Conservation (phyloP, 2,113 vertebrate species). For the Alectura lathami region DNA sequence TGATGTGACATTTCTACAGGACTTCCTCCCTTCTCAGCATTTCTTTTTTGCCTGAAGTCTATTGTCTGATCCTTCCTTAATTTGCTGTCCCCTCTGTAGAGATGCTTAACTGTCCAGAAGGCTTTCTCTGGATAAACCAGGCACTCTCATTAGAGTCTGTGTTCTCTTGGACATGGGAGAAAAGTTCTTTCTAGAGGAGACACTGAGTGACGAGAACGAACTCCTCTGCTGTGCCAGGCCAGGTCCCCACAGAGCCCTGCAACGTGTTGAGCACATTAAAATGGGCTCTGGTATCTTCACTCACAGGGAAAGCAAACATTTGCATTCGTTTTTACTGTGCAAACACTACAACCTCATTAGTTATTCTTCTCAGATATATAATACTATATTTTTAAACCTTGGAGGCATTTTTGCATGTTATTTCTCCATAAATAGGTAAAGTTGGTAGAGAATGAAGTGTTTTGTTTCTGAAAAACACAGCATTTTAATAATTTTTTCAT, state of each 20-base stretch:
- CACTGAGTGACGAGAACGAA: background rate
- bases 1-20: background rate
- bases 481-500: constrained; percentile 4
- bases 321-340: constrained; percentile 27
- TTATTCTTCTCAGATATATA: constrained; percentile 45
- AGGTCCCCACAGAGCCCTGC: background rate
- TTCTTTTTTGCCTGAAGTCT: background rate
- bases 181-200: background rate
- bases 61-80: fast-evolving
- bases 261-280: background rate
- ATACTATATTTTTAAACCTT: background rate
- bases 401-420: background rate
- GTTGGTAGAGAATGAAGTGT: constrained; percentile 26
- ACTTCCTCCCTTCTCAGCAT: background rate
- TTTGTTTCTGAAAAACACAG: constrained; percentile 12
- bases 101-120: background rate
- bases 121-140: background rate
- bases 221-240: background rate
- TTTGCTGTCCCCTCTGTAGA: background rate
- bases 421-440: constrained; percentile 5
- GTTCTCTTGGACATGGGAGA: background rate
- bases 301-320: constrained; percentile 42
- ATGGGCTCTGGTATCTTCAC: background rate
- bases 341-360: background rate
- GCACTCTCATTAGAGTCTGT: background rate